Conservation (phyloP, 2,113 vertebrate species). For the Petrocephalus zakoni region DNA sequence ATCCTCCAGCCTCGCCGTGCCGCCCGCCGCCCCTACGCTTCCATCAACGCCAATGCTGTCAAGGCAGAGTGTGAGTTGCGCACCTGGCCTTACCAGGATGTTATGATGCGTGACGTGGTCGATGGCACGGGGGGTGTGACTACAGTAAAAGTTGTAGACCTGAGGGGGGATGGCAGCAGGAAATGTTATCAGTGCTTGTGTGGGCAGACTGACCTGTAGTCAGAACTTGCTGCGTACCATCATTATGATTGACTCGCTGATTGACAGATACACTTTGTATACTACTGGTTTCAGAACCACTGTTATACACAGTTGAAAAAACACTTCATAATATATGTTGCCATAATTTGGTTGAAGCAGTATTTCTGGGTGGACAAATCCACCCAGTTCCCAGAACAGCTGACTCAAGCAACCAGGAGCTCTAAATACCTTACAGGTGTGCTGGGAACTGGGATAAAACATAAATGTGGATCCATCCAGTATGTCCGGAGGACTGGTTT, state of each 20-base stretch:
- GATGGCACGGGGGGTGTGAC: neutral
- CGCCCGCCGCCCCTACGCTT: conserved; percentile 80
- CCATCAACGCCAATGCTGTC: conserved; percentile 90
- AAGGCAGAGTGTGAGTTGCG: conserved; percentile 81
- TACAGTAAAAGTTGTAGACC: neutral
- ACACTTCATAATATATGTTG: neutral
- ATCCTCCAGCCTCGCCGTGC: conserved; percentile 82
- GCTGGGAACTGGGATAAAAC: too few species aligned
- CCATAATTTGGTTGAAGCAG: too few species aligned
- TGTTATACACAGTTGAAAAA: neutral
- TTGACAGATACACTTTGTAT: neutral
- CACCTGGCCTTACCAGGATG: neutral
- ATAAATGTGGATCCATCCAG: too few species aligned
- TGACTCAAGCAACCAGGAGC: too few species aligned
- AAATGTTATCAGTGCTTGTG: neutral
- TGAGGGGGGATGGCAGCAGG: neutral
- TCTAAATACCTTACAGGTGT: too few species aligned
- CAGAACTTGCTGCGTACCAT: neutral
- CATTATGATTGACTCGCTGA: neutral
- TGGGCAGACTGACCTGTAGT: neutral
- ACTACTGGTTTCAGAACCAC: neutral
- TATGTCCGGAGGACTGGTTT: too few species aligned
- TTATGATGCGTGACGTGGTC: neutral
- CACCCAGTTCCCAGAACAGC: too few species aligned
- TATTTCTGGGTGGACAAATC: too few species aligned